phyloP scores from a whole-genome alignment of 2,113 vertebrate species.

The Anseranas semipalmata region DNA sequence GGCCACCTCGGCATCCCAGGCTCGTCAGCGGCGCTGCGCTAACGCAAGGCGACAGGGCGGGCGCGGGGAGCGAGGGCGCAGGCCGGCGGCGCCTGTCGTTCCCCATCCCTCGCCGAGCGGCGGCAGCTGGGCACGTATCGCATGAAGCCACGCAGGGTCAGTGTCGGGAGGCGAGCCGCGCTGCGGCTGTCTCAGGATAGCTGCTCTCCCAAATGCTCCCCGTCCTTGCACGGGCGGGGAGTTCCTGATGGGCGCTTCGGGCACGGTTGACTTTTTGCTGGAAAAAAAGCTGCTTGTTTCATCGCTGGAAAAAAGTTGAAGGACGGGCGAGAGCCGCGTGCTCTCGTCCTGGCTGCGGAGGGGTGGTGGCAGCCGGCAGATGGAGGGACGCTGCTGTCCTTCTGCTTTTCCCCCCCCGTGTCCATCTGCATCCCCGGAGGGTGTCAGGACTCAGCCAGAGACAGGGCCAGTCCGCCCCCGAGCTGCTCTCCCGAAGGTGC shows the following conservation, averaged over 20 bases:
- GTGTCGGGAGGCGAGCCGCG: neutral
- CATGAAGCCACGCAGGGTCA: fast-evolving
- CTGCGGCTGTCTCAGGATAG: neutral
- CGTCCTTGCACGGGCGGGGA: fast-evolving
- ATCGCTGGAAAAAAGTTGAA: neutral
- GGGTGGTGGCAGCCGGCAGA: neutral
- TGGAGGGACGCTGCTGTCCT: neutral
- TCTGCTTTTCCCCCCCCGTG: neutral
- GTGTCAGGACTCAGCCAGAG: neutral
- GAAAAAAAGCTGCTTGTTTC: neutral
- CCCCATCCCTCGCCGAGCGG: neutral
- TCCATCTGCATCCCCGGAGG: neutral
- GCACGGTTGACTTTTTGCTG: neutral
- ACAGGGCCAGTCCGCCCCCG: fast-evolving
- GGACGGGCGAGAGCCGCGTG: neutral
- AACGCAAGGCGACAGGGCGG: neutral
- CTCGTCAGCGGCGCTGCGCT: fast-evolving
- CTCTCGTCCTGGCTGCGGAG: neutral
- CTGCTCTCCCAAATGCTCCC: neutral
- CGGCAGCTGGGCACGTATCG: fast-evolving
- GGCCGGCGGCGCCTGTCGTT: neutral
- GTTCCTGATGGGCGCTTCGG: neutral
- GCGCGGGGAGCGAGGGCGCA: fast-evolving
- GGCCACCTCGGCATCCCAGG: fast-evolving
- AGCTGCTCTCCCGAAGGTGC: fast-evolving